Percentiles rank a stretch among this genome's conserved stretches.
These are phyloP conservation scores for Grapholita molesta DNA, from an alignment of 1,140 invertebrate genomes.

Conservation along the genomic window DNA sequence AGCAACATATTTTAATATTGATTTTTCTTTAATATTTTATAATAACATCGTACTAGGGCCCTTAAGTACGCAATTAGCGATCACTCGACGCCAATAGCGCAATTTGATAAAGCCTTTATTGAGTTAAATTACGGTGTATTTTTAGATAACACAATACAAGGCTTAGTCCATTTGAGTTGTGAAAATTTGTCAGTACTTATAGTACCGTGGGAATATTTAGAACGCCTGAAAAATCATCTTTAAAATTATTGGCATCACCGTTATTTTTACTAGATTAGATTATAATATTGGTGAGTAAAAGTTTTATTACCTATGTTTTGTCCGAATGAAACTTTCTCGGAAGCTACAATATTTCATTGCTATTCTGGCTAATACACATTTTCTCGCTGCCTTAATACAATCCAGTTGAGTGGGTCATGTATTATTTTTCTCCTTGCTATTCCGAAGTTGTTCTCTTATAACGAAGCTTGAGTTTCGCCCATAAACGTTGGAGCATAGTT, in stretches of 20 bases:
- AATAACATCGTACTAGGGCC: neutral
- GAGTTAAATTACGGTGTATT: neutral
- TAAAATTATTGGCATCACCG: too few species aligned
- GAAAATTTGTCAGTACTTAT: neutral
- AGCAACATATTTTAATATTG: neutral
- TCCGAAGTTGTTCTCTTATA: slow-evolving; percentile 17
- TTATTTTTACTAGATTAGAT: too few species aligned
- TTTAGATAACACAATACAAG: neutral
- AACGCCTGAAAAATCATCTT: too few species aligned
- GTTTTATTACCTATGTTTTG: neutral
- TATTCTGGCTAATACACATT: slow-evolving; percentile 6
- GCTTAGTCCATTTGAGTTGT: neutral
- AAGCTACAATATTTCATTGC: neutral
- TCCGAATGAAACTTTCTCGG: neutral
- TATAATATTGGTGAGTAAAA: too few species aligned
- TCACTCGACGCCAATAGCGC: neutral
- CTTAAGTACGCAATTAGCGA: neutral
- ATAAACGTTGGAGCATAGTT: neutral
- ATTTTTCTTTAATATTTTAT: neutral
- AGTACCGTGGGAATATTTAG: neutral
- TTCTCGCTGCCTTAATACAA: slow-evolving; percentile 14
- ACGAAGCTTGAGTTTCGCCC: neutral
- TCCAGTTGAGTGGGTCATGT: slow-evolving; percentile 33
- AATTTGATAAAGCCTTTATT: neutral
- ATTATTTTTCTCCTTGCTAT: slow-evolving; percentile 37